Percentiles rank a stretch among this genome's conserved stretches.
phyloP scores from a whole-genome alignment of 2,797 vertebrate genomes.

The Sebastes itinus region DNA sequence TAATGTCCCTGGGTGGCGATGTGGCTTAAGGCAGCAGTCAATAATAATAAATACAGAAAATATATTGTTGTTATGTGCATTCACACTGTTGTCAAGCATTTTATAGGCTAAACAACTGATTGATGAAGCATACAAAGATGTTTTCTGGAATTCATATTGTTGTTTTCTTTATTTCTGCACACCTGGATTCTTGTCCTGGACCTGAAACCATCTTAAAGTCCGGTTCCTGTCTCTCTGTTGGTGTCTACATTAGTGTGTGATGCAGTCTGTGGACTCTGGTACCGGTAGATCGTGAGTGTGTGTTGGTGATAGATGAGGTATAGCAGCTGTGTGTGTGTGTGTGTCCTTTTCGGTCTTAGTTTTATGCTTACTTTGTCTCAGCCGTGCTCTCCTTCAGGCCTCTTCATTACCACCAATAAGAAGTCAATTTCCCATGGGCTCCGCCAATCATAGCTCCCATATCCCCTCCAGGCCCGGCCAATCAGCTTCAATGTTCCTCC shows the following conservation, averaged over 20 bases:
- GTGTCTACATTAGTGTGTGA: constrained; percentile 10
- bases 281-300: background rate
- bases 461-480: constrained; percentile 64
- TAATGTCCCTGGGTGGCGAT: background rate
- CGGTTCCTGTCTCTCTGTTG: background rate
- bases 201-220: background rate
- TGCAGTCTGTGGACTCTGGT: background rate
- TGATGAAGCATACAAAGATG: background rate
- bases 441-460: constrained; percentile 63
- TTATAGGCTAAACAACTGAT: background rate
- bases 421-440: constrained; percentile 67
- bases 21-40: background rate
- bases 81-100: background rate
- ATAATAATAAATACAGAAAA: background rate
- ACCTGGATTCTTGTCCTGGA: background rate
- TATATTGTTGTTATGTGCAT: background rate
- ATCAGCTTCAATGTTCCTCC: constrained; percentile 59
- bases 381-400: constrained; percentile 39
- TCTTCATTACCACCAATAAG: constrained; percentile 74
- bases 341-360: constrained; percentile 24
- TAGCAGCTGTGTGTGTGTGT: background rate
- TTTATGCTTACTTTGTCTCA: constrained; percentile 50
- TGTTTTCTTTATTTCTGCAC: background rate
- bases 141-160: background rate
- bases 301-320: constrained; percentile 24